phyloP scores from a whole-genome alignment of 2,113 vertebrate species.

The Atrichornis clamosus region DNA sequence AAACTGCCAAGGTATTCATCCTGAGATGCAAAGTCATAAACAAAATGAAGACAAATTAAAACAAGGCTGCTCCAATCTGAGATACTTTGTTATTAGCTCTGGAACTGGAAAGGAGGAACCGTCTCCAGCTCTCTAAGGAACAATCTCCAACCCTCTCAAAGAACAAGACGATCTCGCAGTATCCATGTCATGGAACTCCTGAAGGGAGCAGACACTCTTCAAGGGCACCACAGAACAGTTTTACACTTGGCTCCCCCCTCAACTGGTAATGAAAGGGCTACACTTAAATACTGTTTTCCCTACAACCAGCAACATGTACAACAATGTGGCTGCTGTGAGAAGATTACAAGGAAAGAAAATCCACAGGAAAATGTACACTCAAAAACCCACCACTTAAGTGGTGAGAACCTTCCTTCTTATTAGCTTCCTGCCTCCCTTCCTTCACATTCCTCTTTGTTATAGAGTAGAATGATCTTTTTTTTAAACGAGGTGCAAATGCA shows the following conservation, averaged over 20 bases:
- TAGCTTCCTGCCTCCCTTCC: background rate
- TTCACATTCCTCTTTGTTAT: slow-evolving; percentile 22
- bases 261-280: background rate
- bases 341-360: slow-evolving; percentile 33
- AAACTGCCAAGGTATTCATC: background rate
- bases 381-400: background rate
- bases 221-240: background rate
- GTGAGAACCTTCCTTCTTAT: background rate
- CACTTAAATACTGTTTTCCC: background rate
- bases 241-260: background rate
- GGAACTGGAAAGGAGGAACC: background rate
- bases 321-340: background rate
- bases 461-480: background rate
- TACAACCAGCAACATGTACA: background rate
- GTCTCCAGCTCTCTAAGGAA: background rate
- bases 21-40: background rate
- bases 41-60: background rate
- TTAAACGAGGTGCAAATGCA: slow-evolving; percentile 53
- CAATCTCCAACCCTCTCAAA: background rate
- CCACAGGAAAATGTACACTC: slow-evolving; percentile 26
- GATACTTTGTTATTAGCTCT: background rate
- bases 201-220: background rate
- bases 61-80: background rate
- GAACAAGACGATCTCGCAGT: background rate
- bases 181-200: background rate